Conservation (phyloP, 1,140 invertebrate genomes). For the Drosophila burlai region DNA sequence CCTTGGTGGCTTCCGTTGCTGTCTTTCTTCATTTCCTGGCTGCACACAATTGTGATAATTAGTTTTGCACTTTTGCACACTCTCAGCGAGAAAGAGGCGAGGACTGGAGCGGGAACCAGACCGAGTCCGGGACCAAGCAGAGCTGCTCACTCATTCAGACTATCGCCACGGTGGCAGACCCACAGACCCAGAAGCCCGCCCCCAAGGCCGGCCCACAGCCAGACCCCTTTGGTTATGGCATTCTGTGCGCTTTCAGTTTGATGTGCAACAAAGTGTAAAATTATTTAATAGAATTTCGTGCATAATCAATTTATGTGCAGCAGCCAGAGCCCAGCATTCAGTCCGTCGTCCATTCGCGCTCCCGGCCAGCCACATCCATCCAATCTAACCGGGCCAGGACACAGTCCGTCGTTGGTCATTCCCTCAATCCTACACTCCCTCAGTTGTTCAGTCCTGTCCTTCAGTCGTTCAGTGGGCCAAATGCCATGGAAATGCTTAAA, state of each 20-base stretch:
- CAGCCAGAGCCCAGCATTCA: slow-evolving; percentile 49
- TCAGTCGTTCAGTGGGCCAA: slow-evolving; percentile 25
- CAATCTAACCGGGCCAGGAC: slow-evolving; percentile 29
- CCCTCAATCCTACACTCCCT: background rate
- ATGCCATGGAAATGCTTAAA: slow-evolving; percentile 48
- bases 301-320: slow-evolving; percentile 84
- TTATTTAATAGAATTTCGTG: slow-evolving; percentile 83
- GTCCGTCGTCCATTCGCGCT: slow-evolving; percentile 18
- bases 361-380: slow-evolving; percentile 15
- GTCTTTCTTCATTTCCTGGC: slow-evolving; percentile 81
- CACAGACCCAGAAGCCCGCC: slow-evolving; percentile 5
- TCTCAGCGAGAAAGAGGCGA: slow-evolving; percentile 1
- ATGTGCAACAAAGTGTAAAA: slow-evolving; percentile 84
- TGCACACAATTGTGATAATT: slow-evolving; percentile 83
- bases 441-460: background rate
- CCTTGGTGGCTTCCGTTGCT: slow-evolving; percentile 81
- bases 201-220: slow-evolving; percentile 21
- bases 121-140: slow-evolving; percentile 13
- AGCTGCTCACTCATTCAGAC: slow-evolving; percentile 46
- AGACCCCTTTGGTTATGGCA: slow-evolving; percentile 61
- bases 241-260: slow-evolving; percentile 74
- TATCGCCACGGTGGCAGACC: slow-evolving; percentile 23
- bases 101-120: background rate
- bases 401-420: slow-evolving; percentile 29
- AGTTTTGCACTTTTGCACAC: slow-evolving; percentile 79